Conservation (phyloP, 2,797 vertebrate species). For the Pampus argenteus region DNA sequence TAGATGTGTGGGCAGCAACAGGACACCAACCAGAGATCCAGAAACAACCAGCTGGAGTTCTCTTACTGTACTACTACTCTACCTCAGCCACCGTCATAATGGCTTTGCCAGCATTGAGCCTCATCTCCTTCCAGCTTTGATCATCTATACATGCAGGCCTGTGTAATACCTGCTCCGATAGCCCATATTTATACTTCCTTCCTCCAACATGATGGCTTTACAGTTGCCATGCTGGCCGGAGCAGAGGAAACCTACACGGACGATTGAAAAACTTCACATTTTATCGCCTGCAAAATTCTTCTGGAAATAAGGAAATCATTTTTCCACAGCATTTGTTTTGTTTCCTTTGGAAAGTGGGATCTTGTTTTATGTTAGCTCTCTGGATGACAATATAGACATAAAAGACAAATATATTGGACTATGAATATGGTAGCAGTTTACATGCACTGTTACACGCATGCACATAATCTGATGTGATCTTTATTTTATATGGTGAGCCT, state of each 20-base stretch:
- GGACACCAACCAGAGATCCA: conserved; percentile 42
- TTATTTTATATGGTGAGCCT: background rate
- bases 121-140: conserved; percentile 25
- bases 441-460: conserved; percentile 3
- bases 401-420: conserved; percentile 4
- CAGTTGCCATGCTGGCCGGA: conserved; percentile 46
- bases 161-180: conserved; percentile 20
- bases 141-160: conserved; percentile 21
- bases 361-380: conserved; percentile 26
- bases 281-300: too few species aligned
- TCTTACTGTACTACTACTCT: conserved; percentile 29
- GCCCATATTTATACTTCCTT: conserved; percentile 57
- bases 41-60: conserved; percentile 24
- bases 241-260: conserved; percentile 48
- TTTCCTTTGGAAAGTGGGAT: conserved; percentile 35
- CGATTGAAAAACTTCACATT: conserved; percentile 45
- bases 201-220: conserved; percentile 54
- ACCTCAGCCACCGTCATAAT: conserved; percentile 35
- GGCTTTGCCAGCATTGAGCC: conserved; percentile 59
- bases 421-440: background rate
- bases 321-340: conserved; percentile 35
- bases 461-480: background rate
- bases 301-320: conserved; percentile 37
- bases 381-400: conserved; percentile 5
- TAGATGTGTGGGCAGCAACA: conserved; percentile 53